Evolutionary conservation across 1,140 invertebrate species (phyloP).

Genomic region (Philotrypesis tridentata): DNA sequence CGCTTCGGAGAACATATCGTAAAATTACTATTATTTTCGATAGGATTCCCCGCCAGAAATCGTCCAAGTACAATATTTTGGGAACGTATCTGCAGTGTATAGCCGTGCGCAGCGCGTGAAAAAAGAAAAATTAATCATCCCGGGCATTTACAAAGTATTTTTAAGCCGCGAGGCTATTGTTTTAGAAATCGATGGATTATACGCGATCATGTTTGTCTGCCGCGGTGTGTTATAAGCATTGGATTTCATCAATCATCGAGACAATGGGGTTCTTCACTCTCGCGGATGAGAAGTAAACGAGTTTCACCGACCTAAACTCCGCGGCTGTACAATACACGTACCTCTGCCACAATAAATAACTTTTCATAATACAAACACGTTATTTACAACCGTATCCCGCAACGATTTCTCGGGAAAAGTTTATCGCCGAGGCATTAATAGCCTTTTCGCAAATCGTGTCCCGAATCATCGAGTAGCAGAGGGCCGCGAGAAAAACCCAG

Average conservation of each 20-base stretch:
- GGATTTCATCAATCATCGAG: conserved; percentile 15
- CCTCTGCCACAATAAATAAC: conserved; percentile 1
- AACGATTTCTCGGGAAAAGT: neutral
- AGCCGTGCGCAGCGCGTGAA: no score
- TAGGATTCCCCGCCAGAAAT: no score
- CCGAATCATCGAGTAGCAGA: no score
- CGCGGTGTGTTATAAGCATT: neutral
- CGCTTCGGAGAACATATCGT: neutral
- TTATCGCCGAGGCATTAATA: neutral
- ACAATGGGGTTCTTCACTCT: conserved; percentile 22
- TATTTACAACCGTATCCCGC: neutral
- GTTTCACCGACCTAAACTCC: neutral
- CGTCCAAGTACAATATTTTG: no score
- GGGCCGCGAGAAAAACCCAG: neutral
- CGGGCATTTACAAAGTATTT: no score
- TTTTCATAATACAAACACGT: neutral
- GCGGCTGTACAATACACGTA: neutral
- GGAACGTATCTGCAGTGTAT: no score
- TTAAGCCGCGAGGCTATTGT: conserved; percentile 5
- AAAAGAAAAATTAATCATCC: no score
- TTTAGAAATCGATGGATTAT: neutral
- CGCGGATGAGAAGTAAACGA: neutral
- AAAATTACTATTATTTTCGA: neutral
- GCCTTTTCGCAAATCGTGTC: neutral
- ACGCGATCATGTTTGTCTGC: neutral